A percentile compares a stretch with the other conserved stretches of the same genome.
Conservation (phyloP, 2,113 vertebrate genomes). For the Cyphomyrus discorhynchus region DNA sequence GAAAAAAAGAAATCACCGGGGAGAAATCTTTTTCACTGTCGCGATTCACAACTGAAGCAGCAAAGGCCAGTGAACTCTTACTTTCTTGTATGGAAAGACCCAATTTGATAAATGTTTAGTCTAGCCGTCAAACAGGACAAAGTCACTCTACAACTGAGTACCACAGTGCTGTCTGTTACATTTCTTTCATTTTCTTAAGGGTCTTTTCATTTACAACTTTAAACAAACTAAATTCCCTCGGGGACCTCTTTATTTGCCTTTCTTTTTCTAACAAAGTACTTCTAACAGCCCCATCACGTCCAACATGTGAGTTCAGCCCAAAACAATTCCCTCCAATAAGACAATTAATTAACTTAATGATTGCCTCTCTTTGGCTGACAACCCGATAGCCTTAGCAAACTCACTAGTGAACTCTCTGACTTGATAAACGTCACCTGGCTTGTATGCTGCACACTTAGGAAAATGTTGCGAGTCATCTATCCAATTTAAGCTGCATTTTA, state of each 20-base stretch:
- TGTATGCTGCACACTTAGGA: neutral
- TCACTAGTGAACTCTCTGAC: neutral
- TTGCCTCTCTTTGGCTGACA: neutral
- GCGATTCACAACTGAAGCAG: neutral
- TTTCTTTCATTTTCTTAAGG: neutral
- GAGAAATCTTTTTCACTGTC: neutral
- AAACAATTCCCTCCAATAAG: slow-evolving; percentile 5
- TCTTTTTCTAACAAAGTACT: neutral
- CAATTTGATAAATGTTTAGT: neutral
- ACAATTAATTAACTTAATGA: slow-evolving; percentile 6
- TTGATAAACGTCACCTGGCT: neutral
- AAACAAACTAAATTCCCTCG: neutral
- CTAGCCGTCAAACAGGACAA: neutral
- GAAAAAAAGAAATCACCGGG: neutral
- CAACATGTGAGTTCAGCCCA: neutral
- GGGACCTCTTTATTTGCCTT: neutral
- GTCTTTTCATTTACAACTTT: slow-evolving; percentile 7
- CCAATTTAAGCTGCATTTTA: neutral
- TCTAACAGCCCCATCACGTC: neutral
- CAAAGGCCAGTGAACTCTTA: neutral
- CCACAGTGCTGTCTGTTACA: neutral
- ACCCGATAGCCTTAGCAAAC: neutral
- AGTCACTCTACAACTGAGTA: neutral
- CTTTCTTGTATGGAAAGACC: neutral
- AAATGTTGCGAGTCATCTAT: neutral